These are phyloP conservation scores for Anseranas semipalmata DNA, from an alignment of 2,113 vertebrate genomes.

Conservation along the genomic window DNA sequence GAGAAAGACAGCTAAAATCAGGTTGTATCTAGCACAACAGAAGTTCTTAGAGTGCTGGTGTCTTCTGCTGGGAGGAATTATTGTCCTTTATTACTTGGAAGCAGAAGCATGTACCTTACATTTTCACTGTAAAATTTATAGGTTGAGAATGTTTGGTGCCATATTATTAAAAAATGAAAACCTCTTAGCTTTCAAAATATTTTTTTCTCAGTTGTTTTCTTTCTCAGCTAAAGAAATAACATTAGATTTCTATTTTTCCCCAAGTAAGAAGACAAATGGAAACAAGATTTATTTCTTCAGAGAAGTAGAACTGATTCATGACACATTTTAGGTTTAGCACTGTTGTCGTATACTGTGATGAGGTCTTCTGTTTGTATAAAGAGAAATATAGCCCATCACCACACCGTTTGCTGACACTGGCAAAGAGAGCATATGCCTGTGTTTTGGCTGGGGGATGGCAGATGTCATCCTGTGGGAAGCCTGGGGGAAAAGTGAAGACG, in stretches of 20 bases:
- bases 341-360: neutral
- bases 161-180: neutral
- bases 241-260: neutral
- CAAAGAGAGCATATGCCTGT: neutral
- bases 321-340: neutral
- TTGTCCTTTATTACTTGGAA: neutral
- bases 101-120: neutral
- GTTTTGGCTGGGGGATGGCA: conserved; percentile 18
- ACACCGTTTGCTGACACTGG: neutral
- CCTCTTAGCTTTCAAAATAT: neutral
- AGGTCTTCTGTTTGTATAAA: neutral
- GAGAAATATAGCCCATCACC: neutral
- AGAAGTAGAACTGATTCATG: neutral
- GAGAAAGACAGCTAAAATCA: neutral
- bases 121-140: neutral
- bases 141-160: neutral
- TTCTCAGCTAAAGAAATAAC: neutral
- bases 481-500: neutral
- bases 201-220: neutral
- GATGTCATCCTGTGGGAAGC: neutral
- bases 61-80: neutral
- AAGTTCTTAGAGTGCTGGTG: neutral
- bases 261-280: neutral
- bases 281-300: neutral
- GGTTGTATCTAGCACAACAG: neutral